These are phyloP conservation scores for Papilio glaucus DNA, from an alignment of 1,140 invertebrate genomes.

Conservation along the genomic window DNA sequence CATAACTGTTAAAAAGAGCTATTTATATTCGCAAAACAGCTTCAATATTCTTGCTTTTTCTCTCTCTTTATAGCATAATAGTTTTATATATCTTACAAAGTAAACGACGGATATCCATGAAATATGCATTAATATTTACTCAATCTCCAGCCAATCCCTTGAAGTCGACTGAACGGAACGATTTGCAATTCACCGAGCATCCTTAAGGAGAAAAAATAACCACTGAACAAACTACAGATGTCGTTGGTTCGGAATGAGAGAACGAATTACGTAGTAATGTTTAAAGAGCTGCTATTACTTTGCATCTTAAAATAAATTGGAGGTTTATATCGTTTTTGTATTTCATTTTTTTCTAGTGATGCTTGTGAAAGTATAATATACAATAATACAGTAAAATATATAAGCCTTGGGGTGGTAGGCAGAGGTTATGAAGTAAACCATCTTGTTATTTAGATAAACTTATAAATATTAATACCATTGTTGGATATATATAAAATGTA, in stretches of 20 bases:
- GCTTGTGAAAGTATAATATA: too few species aligned
- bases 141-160: constrained; percentile 69
- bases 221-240: constrained; percentile 62
- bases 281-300: neutral
- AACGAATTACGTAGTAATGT: constrained; percentile 10
- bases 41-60: constrained; percentile 16
- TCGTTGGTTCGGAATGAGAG: constrained; percentile 58
- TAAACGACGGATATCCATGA: constrained; percentile 71
- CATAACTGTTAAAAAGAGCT: neutral
- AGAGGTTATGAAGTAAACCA: neutral
- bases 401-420: too few species aligned
- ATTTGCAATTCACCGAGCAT: constrained; percentile 80
- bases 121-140: constrained; percentile 82
- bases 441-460: too few species aligned
- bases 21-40: neutral
- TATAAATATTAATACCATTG: too few species aligned
- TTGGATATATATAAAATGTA: too few species aligned
- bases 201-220: constrained; percentile 71
- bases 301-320: neutral
- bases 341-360: neutral
- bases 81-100: constrained; percentile 73
- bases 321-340: neutral
- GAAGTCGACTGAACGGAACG: constrained; percentile 71
- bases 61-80: constrained; percentile 36
- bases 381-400: too few species aligned